Conservation (phyloP, 2,113 vertebrate species). For the Sciurus niger region DNA sequence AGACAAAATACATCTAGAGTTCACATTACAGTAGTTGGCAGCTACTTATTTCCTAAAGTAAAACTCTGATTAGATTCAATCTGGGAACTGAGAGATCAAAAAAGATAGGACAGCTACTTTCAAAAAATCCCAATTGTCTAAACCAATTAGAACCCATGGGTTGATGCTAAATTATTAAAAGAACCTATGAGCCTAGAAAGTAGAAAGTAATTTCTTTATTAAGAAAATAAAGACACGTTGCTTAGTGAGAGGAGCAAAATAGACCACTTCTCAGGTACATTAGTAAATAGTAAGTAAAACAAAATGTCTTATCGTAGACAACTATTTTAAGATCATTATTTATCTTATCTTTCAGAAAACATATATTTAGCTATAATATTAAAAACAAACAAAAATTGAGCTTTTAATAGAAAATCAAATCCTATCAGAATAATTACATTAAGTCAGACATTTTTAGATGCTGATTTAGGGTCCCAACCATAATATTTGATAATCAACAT, state of each 20-base stretch:
- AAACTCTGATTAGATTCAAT: not conserved
- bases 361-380: too few species aligned
- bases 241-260: not conserved
- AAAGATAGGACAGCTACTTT: not conserved
- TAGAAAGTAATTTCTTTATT: slow-evolving; percentile 27
- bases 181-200: not conserved
- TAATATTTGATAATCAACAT: too few species aligned
- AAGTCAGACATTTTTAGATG: too few species aligned
- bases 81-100: slow-evolving; percentile 16
- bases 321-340: too few species aligned
- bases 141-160: not conserved
- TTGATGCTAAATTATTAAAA: slow-evolving; percentile 33
- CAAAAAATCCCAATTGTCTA: slow-evolving; percentile 19
- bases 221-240: slow-evolving; percentile 26
- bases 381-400: too few species aligned
- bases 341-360: too few species aligned
- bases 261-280: not conserved
- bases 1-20: not conserved
- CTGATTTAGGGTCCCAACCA: too few species aligned
- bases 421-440: too few species aligned
- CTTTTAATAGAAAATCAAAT: too few species aligned
- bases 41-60: not conserved
- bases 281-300: not conserved
- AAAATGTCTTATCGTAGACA: too few species aligned
- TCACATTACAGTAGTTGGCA: not conserved